These are phyloP conservation scores for Coregonus sp. DNA, from an alignment of 2,797 vertebrate species.

Conservation along the genomic window DNA sequence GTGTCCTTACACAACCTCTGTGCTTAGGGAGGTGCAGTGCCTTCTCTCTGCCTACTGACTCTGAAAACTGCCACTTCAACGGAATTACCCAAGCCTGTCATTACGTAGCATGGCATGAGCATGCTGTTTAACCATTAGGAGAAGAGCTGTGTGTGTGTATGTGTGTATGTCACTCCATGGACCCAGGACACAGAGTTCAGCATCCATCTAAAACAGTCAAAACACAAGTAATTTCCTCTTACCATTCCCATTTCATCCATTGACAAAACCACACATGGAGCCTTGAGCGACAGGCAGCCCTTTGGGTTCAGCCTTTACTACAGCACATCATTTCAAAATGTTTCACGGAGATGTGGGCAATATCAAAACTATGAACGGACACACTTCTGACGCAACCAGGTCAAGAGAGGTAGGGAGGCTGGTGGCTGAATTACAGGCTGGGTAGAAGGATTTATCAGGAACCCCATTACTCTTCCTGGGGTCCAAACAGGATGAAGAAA, in stretches of 20 bases:
- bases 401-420: constrained; percentile 66
- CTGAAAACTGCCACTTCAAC: constrained; percentile 66
- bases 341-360: constrained; percentile 67
- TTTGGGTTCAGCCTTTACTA: constrained; percentile 46
- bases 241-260: neutral
- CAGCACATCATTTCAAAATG: constrained; percentile 54
- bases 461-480: too few relatives aligned
- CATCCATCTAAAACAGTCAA: constrained; percentile 35
- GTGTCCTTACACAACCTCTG: constrained; percentile 65
- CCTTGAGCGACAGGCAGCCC: constrained; percentile 60
- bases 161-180: neutral
- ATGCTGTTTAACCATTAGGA: constrained; percentile 71
- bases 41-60: constrained; percentile 53
- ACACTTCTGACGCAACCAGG: constrained; percentile 75
- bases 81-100: constrained; percentile 73
- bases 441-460: constrained; percentile 40
- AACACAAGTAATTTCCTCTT: constrained; percentile 40
- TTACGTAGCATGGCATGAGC: constrained; percentile 71
- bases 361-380: constrained; percentile 59
- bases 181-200: constrained; percentile 33
- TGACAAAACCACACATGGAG: constrained; percentile 5
- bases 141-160: constrained; percentile 39
- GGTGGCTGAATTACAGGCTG: constrained; percentile 74
- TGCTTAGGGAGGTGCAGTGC: constrained; percentile 51
- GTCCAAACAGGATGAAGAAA: too few relatives aligned